Conservation (phyloP, 1,140 invertebrate species). For the Hetaerina americana region DNA sequence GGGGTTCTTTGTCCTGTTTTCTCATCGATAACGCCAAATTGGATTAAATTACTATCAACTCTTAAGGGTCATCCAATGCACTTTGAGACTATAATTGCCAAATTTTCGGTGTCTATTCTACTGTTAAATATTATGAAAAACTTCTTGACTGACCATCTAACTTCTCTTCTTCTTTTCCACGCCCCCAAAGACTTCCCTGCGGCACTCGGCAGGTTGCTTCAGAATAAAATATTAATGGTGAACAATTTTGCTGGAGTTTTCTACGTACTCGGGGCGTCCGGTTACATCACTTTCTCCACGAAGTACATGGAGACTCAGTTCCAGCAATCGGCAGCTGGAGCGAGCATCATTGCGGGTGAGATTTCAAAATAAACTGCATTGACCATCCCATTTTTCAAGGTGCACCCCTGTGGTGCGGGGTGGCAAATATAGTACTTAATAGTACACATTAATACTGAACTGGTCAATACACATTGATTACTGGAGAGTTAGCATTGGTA, state of each 20-base stretch:
- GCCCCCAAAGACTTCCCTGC: slow-evolving; percentile 37
- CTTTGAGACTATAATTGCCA: too few species aligned
- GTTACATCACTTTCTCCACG: slow-evolving; percentile 52
- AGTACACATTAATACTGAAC: too few species aligned
- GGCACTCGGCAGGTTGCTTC: slow-evolving; percentile 41
- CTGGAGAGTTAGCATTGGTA: too few species aligned
- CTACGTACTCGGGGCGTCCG: slow-evolving; percentile 47
- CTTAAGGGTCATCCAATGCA: too few species aligned
- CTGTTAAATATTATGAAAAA: not conserved
- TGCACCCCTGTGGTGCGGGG: too few species aligned
- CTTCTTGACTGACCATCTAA: not conserved
- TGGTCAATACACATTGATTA: too few species aligned
- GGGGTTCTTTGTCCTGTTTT: too few species aligned
- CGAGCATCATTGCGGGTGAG: slow-evolving; percentile 45
- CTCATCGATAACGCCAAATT: too few species aligned
- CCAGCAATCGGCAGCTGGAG: slow-evolving; percentile 42
- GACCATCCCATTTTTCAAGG: too few species aligned
- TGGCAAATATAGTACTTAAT: too few species aligned
- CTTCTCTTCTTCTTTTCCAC: not conserved
- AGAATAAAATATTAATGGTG: slow-evolving; percentile 41
- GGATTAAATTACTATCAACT: too few species aligned
- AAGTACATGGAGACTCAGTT: slow-evolving; percentile 62
- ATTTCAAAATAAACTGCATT: too few species aligned
- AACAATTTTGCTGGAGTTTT: slow-evolving; percentile 44
- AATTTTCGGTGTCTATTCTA: not conserved